Evolutionary conservation across 2,888 invertebrate species (phyloP).

Genomic region (Patella ulyssiponensis): DNA sequence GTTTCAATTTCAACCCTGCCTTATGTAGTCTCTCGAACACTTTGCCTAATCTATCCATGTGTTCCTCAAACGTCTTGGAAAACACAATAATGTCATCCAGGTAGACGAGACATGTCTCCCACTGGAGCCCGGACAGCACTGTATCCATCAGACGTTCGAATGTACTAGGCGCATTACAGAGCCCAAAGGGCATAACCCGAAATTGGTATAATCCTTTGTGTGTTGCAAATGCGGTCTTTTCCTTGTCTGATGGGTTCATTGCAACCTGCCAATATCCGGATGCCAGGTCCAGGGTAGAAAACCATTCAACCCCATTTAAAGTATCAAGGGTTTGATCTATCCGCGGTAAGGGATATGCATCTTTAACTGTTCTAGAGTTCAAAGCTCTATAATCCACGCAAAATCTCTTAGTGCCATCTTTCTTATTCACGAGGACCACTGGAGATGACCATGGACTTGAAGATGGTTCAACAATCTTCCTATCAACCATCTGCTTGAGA

Average conservation of each 20-base stretch:
- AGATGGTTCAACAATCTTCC: conserved; percentile 23
- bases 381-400: conserved; percentile 27
- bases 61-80: conserved; percentile 30
- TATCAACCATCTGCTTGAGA: conserved; percentile 25
- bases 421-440: conserved; percentile 27
- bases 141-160: not conserved
- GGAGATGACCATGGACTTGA: conserved; percentile 29
- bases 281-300: not conserved
- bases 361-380: conserved; percentile 2
- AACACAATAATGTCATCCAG: conserved; percentile 46
- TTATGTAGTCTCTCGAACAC: conserved; percentile 20
- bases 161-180: not conserved
- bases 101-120: conserved; percentile 37
- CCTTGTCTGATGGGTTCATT: not conserved
- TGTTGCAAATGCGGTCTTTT: not conserved
- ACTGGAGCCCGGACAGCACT: conserved; percentile 34
- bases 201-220: not conserved
- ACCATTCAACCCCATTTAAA: conserved; percentile 1
- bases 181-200: not conserved
- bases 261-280: not conserved
- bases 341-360: not conserved
- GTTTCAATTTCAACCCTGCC: conserved; percentile 45
- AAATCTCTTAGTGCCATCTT: conserved; percentile 22
- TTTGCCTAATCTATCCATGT: conserved; percentile 22
- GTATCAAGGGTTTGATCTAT: not conserved